Base-by-base conservation (phyloP, 2,113 vertebrate genomes). In the Thinocorus orbignyianus region DNA sequence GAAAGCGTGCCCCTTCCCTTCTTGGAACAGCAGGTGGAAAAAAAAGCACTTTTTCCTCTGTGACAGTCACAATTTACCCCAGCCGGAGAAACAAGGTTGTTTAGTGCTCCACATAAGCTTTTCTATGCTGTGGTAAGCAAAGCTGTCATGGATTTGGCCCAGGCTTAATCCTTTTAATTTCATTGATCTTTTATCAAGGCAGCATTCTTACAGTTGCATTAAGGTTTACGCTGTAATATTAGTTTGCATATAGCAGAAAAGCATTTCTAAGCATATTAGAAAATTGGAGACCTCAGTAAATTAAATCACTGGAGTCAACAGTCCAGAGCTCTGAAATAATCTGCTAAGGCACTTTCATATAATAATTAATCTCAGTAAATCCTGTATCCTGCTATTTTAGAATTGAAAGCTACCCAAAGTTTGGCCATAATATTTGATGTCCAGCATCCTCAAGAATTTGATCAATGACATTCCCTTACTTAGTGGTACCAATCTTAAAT, bases 81-180 rank as follows among this genome's bases (percentile, higher is more conserved):
- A 92, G 33, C 54, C 51, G 82, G 42, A 94, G 92, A 80, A 96
- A 82, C 71, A 93, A 96, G 81, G 68, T 62, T 92, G 89, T 71
- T 92, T 7, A 89, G 69, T 61, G 86, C 31, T 95, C 69, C 65
- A 84, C 77, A n/a, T 87, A 92, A 95, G 81, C 91, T 87, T 30
- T 87, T 61, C 81, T 69, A 24, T 91, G 96, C 93, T 95, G 94
- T 17, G 33, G 71, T 95, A 96, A 96, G 95, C 94, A 97, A 93
- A 97, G 85, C 90, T 93, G 95, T 90, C 92, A 95, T 0, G 22
- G 95, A 93, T 93, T 92, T 93, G 90, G 71, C 88, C 90, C 60
- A 25, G 57, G 57, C 81, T 80, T 96, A 97, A 97, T 96, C 94
- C 92, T 93, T 96, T 95, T 96, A 97, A 97, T 96, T 96, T 95